Conservation (phyloP, 2,797 vertebrate species). For the Clarias pachynema region DNA sequence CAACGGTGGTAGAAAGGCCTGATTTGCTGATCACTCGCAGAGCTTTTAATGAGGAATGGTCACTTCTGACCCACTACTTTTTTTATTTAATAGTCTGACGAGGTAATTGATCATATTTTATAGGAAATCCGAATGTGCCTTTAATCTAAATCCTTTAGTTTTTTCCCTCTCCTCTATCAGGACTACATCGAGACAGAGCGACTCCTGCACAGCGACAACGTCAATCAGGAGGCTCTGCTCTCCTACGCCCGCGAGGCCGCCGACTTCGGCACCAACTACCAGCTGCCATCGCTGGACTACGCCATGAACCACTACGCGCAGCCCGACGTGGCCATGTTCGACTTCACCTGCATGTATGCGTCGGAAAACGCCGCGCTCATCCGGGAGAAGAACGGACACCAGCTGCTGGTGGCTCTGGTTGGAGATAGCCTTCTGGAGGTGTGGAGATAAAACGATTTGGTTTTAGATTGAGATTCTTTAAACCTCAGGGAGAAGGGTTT, state of each 20-base stretch:
- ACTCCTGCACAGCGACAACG: conserved; percentile 86
- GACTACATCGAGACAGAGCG: conserved; percentile 89
- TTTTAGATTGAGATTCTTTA: neutral
- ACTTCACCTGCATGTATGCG: conserved; percentile 98
- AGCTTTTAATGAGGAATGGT: neutral
- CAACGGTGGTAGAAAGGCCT: neutral
- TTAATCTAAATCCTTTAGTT: neutral
- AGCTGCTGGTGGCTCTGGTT: conserved; percentile 89
- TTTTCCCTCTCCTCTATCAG: conserved; percentile 62
- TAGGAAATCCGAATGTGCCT: neutral
- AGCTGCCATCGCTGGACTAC: conserved; percentile 94
- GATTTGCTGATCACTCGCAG: neutral
- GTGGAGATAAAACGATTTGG: neutral
- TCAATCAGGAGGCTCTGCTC: conserved; percentile 88
- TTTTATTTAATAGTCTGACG: neutral
- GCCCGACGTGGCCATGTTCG: conserved; percentile 96
- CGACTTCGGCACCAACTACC: conserved; percentile 96
- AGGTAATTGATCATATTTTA: neutral
- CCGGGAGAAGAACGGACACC: conserved; percentile 84
- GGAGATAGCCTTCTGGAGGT: conserved; percentile 98
- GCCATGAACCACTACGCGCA: conserved; percentile 93
- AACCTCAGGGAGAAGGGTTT: neutral
- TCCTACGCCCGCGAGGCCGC: conserved; percentile 94
- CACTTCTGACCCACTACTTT: neutral
- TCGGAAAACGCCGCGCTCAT: conserved; percentile 92